Percentiles rank a stretch among this genome's conserved stretches.
Evolutionary conservation across 2,797 vertebrate genomes (phyloP).

Genomic region (Parauchenoglanis ngamensis): DNA sequence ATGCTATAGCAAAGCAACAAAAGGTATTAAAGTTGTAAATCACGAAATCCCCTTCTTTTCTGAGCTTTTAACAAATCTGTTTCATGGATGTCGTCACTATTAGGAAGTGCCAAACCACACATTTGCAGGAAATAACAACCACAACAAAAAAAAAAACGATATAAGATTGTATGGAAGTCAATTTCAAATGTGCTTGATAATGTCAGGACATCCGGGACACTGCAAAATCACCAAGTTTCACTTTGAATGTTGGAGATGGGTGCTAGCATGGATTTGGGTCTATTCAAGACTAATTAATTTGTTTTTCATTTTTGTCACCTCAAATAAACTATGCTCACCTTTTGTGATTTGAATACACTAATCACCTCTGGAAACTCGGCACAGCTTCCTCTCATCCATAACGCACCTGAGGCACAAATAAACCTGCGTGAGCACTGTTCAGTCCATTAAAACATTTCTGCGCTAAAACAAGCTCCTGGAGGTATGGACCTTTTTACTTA

Average conservation of each 20-base stretch:
- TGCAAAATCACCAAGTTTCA: background rate
- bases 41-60: background rate
- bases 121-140: background rate
- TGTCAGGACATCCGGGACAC: background rate
- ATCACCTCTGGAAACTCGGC: background rate
- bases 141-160: background rate
- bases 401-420: background rate
- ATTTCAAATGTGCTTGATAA: background rate
- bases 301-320: background rate
- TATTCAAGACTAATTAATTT: background rate
- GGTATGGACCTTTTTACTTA: constrained; percentile 5
- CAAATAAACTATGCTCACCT: background rate
- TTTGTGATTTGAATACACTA: background rate
- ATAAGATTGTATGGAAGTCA: background rate
- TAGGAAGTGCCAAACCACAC: background rate
- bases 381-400: constrained; percentile 4
- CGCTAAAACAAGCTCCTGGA: constrained; percentile 12
- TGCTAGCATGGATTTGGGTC: background rate
- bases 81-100: background rate
- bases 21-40: background rate
- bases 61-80: background rate
- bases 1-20: background rate
- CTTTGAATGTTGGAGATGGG: background rate
- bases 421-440: constrained; percentile 6
- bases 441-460: constrained; percentile 18